Evolutionary conservation across 2,888 invertebrate genomes (phyloP), one percentile per base, ranked within the genome.

Genomic region (Drosophila rellima): DNA sequence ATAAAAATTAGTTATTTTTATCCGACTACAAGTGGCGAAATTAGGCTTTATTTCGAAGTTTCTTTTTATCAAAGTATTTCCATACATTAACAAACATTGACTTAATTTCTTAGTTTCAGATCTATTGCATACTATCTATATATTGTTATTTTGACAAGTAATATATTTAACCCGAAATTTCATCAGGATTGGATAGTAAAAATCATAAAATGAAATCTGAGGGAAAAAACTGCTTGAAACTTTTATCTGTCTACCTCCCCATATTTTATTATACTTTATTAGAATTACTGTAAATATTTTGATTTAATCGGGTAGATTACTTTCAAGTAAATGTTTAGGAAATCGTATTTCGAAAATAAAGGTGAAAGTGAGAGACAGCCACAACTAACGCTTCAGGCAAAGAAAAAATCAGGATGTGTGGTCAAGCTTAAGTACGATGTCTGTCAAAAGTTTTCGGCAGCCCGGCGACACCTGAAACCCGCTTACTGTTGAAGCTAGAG

Each of bases 381-480:
- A 29, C 40, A 55, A 47, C 55, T 35, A n/a, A 18, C 29, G 37
- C 52, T 17, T 8, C 10, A 7, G 11, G 40, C 31, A 47, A 18
- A 18, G 11, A 40, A 51, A 23, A 20, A 11, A 54, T 56, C 74
- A 63, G 67, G 18, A 33, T 61, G 52, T 60, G 60, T 66, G 65
- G 50, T 26, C 51, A 44, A 63, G 44, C 68, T 56, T 45, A 68
- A 66, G 72, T 66, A 77, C 61, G 69, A 35, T 69, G 74, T 54
- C 64, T 64, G 72, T 70, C 72, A 71, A 78, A 74, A 82, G 75
- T 84, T 82, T 71, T 65, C 20, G 67, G 52, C 73, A 57, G 35
- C 23, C 55, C 51, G 66, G 20, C 15, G n/a, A 31, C n/a, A 35
- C n/a, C 35, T 15, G 29, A 35, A 13, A 57, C 17, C 45, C 44